Evolutionary conservation across 2,113 vertebrate genomes (phyloP).

Genomic region (Notiomystis cincta): DNA sequence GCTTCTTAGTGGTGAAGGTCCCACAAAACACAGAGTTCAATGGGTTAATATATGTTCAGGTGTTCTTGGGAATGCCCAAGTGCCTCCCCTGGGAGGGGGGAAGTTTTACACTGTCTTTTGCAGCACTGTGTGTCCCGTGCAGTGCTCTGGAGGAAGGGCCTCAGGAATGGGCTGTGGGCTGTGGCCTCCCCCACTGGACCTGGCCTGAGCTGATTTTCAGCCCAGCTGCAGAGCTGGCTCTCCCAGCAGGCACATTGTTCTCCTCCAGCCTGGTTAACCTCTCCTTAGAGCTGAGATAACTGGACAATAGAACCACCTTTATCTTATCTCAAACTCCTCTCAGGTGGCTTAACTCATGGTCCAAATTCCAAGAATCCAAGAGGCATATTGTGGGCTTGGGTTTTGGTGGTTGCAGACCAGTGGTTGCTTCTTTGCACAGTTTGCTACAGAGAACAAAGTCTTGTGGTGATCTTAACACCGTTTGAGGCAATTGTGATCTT

Average conservation of each 20-base stretch:
- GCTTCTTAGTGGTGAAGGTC: not conserved
- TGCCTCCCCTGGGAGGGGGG: accelerated
- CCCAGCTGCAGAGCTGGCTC: no score
- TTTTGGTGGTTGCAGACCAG: not conserved
- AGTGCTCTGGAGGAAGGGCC: not conserved
- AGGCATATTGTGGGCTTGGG: accelerated
- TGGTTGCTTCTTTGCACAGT: not conserved
- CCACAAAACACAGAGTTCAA: accelerated
- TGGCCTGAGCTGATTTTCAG: no score
- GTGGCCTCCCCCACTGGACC: no score
- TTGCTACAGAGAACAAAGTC: not conserved
- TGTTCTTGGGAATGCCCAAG: not conserved
- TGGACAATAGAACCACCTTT: not conserved
- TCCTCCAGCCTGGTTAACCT: not conserved
- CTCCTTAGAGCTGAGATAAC: not conserved
- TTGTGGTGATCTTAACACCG: accelerated
- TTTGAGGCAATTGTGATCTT: not conserved
- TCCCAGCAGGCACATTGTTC: not conserved
- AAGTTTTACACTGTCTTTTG: not conserved
- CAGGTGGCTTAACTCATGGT: not conserved
- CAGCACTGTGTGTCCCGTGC: not conserved
- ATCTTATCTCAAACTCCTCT: no score
- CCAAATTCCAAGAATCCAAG: not conserved
- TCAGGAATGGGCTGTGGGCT: not conserved
- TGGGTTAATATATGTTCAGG: not conserved